These are phyloP conservation scores for Eulemur mongoz DNA, from an alignment of 2,797 vertebrate genomes.

Conservation along the genomic window DNA sequence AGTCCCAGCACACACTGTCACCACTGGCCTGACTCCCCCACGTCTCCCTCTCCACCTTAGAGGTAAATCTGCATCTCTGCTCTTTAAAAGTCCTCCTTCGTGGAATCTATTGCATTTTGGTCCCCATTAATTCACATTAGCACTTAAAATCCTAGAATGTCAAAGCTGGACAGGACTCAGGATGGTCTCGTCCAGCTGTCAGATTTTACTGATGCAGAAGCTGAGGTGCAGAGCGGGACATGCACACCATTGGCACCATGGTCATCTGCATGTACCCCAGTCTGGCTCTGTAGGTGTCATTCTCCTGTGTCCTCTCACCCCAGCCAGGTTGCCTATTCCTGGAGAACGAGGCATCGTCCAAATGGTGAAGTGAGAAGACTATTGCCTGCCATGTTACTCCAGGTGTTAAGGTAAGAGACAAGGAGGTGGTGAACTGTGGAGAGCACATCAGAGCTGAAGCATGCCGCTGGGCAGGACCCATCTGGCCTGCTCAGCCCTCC, in stretches of 20 bases:
- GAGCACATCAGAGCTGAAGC: fast-evolving
- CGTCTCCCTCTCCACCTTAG: neutral
- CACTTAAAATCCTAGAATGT: neutral
- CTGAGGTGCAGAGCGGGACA: neutral
- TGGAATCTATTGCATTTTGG: neutral
- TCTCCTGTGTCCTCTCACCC: neutral
- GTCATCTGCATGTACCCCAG: fast-evolving
- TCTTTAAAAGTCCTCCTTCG: neutral
- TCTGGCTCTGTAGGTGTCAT: fast-evolving
- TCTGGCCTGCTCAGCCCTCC: fast-evolving
- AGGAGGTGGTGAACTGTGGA: fast-evolving
- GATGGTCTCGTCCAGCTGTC: fast-evolving
- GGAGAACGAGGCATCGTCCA: fast-evolving
- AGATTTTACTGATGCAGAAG: fast-evolving
- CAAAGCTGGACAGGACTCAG: neutral
- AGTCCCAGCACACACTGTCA: neutral
- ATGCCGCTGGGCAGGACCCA: fast-evolving
- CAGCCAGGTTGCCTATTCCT: fast-evolving
- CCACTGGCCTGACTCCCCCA: neutral
- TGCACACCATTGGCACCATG: fast-evolving
- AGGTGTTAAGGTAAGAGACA: no score
- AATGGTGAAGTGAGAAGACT: fast-evolving
- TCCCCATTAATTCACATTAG: no score
- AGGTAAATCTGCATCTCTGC: neutral
- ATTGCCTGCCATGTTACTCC: fast-evolving